Conservation (phyloP, 2,888 invertebrate species). For the Stenichneumon culpator region DNA sequence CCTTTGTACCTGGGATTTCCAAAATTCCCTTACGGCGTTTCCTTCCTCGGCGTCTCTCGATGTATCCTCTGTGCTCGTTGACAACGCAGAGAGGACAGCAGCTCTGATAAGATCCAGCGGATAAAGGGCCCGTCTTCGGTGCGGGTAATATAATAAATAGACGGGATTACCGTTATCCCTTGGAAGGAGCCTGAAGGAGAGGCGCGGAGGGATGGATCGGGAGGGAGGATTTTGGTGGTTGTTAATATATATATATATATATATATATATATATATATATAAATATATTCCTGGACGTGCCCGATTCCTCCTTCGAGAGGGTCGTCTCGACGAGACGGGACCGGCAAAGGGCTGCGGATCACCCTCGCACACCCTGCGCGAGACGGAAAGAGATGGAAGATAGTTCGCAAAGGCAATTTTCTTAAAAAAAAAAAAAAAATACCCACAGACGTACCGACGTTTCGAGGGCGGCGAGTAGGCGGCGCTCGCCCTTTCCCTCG, state of each 20-base stretch:
- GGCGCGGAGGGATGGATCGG: constrained; percentile 23
- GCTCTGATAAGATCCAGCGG: constrained; percentile 26
- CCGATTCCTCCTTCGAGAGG: constrained; percentile 9
- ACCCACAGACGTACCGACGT: constrained; percentile 71
- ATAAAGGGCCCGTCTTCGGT: constrained; percentile 5
- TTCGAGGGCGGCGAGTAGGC: constrained; percentile 23
- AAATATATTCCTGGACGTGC: background rate
- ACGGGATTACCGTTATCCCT: constrained; percentile 62
- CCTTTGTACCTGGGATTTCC: constrained; percentile 7
- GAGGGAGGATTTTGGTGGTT: background rate
- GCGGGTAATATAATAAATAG: constrained; percentile 62
- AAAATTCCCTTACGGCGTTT: background rate
- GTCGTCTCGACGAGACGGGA: constrained; percentile 26
- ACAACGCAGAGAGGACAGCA: background rate
- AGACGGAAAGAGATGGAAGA: constrained; percentile 19
- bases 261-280: background rate
- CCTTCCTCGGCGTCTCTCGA: background rate
- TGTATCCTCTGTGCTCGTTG: background rate
- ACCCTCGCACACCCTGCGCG: constrained; percentile 10
- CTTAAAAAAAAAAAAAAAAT: constrained; percentile 71
- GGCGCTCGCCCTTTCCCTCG: constrained; percentile 21
- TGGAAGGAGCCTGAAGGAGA: constrained; percentile 30
- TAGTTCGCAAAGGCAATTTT: constrained; percentile 73
- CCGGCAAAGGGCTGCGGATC: constrained; percentile 44
- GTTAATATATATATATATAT: too few relatives aligned